Base-by-base conservation (phyloP, 2,797 vertebrate genomes). In the Lemur catta region DNA sequence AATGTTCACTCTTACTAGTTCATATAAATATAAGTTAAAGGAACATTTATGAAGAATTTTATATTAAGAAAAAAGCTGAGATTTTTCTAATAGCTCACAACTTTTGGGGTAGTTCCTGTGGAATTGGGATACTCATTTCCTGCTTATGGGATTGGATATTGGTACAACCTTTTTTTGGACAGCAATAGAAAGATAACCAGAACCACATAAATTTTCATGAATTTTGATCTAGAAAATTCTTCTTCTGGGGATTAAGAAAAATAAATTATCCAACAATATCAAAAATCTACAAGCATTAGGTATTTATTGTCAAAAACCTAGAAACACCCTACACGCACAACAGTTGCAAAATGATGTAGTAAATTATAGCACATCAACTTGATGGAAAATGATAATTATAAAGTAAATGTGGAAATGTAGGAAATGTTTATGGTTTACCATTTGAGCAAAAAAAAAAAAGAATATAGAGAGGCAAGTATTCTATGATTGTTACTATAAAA, bases 371-470 rank as follows among this genome's bases (percentile, higher is more conserved):
- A 75, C 13, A 63, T 79, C 61, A 82, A 92, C 26, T 43, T 86
- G 74, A 93, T 92, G 14, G 65, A 92, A 93, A 90, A 82, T 15
- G 30, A 48, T 86, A 75, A 94, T 84, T 96, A 65, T 71, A 91
- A 89, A 93, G 80, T 65, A 95, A 95, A 92, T 90, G 48, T 50
- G 65, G 48, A 93, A 93, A 88, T 85, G 52, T 7, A 88, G 89
- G 35, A 95, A 94, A 82, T 80, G 11, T 48, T 96, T 93, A 91
- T 86, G 18, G 38, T 89, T 89, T 82, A 35, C 0, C 84, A 46
- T 71, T 67, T 71, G 24, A 86, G 7, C 57, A 10, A 46, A 50
- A 81, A 59, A 43, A 41, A 43, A 43, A 79, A 94, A 80, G 26
- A 80, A 84, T 46, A 78, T 35, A 91, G 14, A 84, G 4, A 78